Evolutionary conservation across 2,888 invertebrate genomes (phyloP), one percentile per base, ranked within the genome.

Genomic region (Rhagium mordax): DNA sequence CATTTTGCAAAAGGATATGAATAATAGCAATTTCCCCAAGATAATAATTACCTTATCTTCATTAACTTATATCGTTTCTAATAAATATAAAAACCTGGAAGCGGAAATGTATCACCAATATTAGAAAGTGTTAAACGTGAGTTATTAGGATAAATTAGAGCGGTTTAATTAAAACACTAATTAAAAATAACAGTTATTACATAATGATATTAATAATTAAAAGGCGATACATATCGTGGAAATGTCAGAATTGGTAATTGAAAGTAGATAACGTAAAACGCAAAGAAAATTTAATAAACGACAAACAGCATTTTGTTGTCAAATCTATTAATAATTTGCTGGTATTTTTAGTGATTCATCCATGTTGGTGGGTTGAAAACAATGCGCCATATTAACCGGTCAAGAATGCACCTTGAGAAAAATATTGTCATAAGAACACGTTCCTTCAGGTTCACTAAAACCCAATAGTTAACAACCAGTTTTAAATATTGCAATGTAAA

Each of bases 311-410:
- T 41, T 4, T 41, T 41, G 41, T 41, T 41, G 29, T 61, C 15
- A 15, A 49, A 49, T 29, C 41, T 24, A 24, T 13, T 15, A 64
- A 64, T 51, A 64, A 27, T 24, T n/a, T 62, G 21, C 49, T 51
- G 64, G 64, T 18, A 51, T 51, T 64, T 64, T 29, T 27, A 64
- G 49, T 51, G 64, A 64, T 64, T 64, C 64, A 64, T 49, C 64
- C 27, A n/a, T 20, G 59, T 27, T 49, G 18, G 64, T 64, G 64
- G 64, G 64, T 16, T 64, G 49, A 21, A 62, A 62, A 10, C 49
- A 48, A 62, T 62, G 21, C 62, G 51, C 49, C 29, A 51, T 51
- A 64, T 27, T 49, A 64, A 64, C 51, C 64, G 24, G 64, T 64
- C 27, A 51, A 51, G 64, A 51, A 48, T 64, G 64, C 64, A 62